Conservation (phyloP, 2,888 invertebrate genomes). For the Chloroclysta siterata region DNA sequence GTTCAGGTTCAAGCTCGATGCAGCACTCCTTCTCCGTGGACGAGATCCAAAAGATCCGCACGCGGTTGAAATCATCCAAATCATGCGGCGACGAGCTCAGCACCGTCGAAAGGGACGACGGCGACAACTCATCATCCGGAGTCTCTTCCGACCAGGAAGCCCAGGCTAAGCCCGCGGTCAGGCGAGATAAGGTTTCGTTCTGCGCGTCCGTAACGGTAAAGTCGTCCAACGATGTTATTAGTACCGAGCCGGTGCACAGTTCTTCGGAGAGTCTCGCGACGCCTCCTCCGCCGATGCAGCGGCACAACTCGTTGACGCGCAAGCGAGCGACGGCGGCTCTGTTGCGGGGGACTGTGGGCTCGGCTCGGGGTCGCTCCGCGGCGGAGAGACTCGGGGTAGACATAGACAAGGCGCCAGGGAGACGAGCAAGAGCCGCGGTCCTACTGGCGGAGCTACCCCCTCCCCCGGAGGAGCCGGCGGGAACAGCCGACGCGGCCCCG, state of each 20-base stretch:
- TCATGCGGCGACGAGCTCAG: constrained; percentile 94
- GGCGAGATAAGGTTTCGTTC: constrained; percentile 79
- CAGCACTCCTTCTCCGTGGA: constrained; percentile 95
- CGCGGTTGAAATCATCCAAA: constrained; percentile 93
- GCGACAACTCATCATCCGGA: constrained; percentile 94
- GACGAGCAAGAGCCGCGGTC: constrained; percentile 88
- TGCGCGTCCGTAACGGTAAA: constrained; percentile 81
- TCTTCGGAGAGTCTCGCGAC: constrained; percentile 76
- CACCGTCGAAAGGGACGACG: constrained; percentile 87
- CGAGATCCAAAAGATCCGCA: constrained; percentile 94
- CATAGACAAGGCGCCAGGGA: constrained; percentile 65
- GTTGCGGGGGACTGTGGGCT: constrained; percentile 71
- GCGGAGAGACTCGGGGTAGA: constrained; percentile 79
- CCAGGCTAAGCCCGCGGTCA: constrained; percentile 62
- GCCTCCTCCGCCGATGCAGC: constrained; percentile 77
- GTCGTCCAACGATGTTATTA: constrained; percentile 81
- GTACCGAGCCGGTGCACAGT: constrained; percentile 82
- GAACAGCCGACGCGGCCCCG: constrained; percentile 57
- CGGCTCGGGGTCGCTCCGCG: constrained; percentile 62
- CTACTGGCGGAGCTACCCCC: constrained; percentile 92
- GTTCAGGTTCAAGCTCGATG: constrained; percentile 90
- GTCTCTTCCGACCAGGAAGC: constrained; percentile 93
- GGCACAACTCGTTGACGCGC: constrained; percentile 86
- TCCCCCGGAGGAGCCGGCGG: constrained; percentile 88
- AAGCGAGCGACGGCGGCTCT: constrained; percentile 86